These are phyloP conservation scores for Philopedon plagiatum DNA, from an alignment of 2,888 invertebrate genomes.

Conservation along the genomic window DNA sequence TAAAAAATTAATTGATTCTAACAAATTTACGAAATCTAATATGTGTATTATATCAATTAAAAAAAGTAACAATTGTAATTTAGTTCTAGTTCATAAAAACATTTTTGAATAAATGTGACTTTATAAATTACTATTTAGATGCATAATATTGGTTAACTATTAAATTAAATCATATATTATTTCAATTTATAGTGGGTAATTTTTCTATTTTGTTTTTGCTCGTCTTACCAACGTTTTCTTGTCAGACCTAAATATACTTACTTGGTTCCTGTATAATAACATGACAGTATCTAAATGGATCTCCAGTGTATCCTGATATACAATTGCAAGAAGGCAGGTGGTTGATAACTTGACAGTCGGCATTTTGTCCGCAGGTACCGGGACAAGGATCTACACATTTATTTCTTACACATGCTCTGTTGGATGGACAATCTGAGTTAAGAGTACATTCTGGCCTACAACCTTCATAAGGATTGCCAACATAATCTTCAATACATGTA, in stretches of 20 bases:
- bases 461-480: slow-evolving; percentile 84
- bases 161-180: too few relatives aligned
- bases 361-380: slow-evolving; percentile 82
- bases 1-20: too few relatives aligned
- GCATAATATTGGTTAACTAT: too few relatives aligned
- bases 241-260: slow-evolving; percentile 21
- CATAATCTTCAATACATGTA: slow-evolving; percentile 78
- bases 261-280: slow-evolving; percentile 31
- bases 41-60: too few relatives aligned
- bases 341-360: slow-evolving; percentile 80
- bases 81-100: too few relatives aligned
- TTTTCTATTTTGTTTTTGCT: neutral
- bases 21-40: too few relatives aligned
- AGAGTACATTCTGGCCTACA: slow-evolving; percentile 83
- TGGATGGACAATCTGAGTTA: slow-evolving; percentile 81
- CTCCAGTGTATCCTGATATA: slow-evolving; percentile 80
- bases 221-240: neutral
- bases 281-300: slow-evolving; percentile 79
- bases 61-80: too few relatives aligned
- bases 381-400: slow-evolving; percentile 85
- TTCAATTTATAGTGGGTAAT: too few relatives aligned
- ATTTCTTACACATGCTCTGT: slow-evolving; percentile 79
- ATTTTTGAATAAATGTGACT: too few relatives aligned
- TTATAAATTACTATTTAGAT: too few relatives aligned
- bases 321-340: slow-evolving; percentile 82